phyloP scores from a whole-genome alignment of 2,888 invertebrate genomes.

The Dendrolimus pini region DNA sequence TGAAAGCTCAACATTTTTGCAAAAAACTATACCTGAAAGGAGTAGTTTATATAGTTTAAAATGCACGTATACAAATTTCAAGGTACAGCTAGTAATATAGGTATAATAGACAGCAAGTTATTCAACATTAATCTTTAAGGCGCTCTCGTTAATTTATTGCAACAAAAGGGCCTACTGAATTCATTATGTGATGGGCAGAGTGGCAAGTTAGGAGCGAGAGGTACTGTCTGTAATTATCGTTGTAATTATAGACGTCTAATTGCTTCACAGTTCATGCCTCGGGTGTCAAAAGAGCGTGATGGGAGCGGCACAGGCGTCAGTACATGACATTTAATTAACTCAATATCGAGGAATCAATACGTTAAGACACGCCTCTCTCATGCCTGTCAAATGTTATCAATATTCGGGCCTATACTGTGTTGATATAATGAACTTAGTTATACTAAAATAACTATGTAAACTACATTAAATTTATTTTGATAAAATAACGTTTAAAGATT shows the following conservation, averaged over 20 bases:
- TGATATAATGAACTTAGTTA: too few species aligned
- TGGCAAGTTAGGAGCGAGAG: slow-evolving; percentile 55
- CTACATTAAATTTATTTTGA: too few species aligned
- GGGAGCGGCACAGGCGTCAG: slow-evolving; percentile 28
- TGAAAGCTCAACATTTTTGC: too few species aligned
- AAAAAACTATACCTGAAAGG: too few species aligned
- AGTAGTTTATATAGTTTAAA: too few species aligned
- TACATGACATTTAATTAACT: slow-evolving; percentile 60
- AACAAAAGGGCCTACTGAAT: not conserved
- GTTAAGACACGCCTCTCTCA: slow-evolving; percentile 14
- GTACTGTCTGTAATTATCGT: slow-evolving; percentile 68
- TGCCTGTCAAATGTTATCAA: not conserved
- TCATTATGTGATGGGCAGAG: slow-evolving; percentile 52
- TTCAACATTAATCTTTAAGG: too few species aligned
- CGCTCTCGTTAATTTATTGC: not conserved
- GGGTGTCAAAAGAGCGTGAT: slow-evolving; percentile 64
- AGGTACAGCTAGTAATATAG: too few species aligned
- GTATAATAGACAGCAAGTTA: too few species aligned
- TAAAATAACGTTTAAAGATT: too few species aligned
- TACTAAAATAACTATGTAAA: too few species aligned
- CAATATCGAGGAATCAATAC: slow-evolving; percentile 34
- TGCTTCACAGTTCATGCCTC: slow-evolving; percentile 66
- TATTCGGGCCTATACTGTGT: not conserved
- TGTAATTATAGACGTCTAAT: slow-evolving; percentile 72
- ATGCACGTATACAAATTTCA: too few species aligned